Evolutionary conservation across 2,888 invertebrate genomes (phyloP).

Genomic region (Chrysolina oricalcia): DNA sequence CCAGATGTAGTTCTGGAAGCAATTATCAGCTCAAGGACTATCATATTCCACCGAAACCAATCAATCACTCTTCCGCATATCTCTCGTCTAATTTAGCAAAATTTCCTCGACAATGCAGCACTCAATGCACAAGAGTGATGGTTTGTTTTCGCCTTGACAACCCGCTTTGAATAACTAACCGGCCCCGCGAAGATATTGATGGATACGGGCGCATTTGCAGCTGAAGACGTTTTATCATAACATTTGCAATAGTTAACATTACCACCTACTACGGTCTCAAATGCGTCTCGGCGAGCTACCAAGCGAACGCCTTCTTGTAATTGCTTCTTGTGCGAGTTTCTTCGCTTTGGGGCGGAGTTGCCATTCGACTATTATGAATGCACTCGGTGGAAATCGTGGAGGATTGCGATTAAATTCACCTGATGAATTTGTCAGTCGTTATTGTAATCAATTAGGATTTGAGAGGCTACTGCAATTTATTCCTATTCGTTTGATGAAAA

Average conservation of each 20-base stretch:
- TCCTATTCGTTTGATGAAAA: no score
- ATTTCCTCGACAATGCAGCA: constrained; percentile 27
- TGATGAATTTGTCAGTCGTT: background rate
- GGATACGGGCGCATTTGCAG: constrained; percentile 28
- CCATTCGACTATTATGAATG: constrained; percentile 7
- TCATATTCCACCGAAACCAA: background rate
- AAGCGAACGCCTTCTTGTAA: constrained; percentile 29
- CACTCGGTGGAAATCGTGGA: background rate
- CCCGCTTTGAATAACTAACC: constrained; percentile 24
- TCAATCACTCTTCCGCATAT: constrained; percentile 17
- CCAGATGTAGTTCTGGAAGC: background rate
- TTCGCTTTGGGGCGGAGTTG: constrained; percentile 16
- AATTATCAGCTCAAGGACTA: constrained; percentile 18
- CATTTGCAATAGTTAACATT: constrained; percentile 31
- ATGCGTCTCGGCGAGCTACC: constrained; percentile 25
- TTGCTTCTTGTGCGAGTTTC: constrained; percentile 18
- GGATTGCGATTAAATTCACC: background rate
- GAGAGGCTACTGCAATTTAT: background rate
- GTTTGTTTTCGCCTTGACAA: constrained; percentile 30
- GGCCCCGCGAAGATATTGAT: constrained; percentile 19
- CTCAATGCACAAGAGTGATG: constrained; percentile 27
- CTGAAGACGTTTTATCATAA: constrained; percentile 31
- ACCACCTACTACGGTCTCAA: constrained; percentile 28
- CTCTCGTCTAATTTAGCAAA: constrained; percentile 13
- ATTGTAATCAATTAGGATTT: background rate